Base-by-base conservation (phyloP, 2,888 invertebrate species). In the Rugalucina vietnamica region DNA sequence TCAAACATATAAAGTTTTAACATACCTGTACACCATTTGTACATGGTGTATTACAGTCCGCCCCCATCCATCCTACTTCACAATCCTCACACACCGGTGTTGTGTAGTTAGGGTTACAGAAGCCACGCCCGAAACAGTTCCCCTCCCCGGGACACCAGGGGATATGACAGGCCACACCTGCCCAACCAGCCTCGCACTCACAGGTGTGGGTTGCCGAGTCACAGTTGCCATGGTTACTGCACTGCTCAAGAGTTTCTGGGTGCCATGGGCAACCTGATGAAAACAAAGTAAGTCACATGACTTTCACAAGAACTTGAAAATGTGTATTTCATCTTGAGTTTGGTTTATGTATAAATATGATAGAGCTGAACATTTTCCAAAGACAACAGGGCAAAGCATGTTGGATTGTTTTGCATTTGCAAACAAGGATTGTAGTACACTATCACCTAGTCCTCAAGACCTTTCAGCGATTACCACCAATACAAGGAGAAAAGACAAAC, bases 41-140 rank as follows among this genome's bases (percentile, higher is more conserved):
- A 84, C 92, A 92, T 0, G 91, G 91, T n/a, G 92, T 91, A 72
- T 87, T 85, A 83, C 92, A 92, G 3, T 90, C 91, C 37, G 87
- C 86, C 2, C 92, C 92, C 89, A 90, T 91, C 91, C 91, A 92
- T 29, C 86, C 87, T 0, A 76, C 81, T 1, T 84, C 43, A 82
- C 92, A 92, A 76, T 89, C 82, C 18, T 77, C 70, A 83, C 92
- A 92, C 1, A 77, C 57, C 0, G 92, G 92, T 0, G 91, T 89
- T 39, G 87, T 87, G 24, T 87, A 89, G 4, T 79, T 77, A 10
- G 75, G 84, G 43, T 90, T 86, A 73, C 92, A 92, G 5, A 32
- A 54, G 18, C 92, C 92, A 43, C 90, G 86, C 10, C 32, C 77
- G 76, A 84, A 84, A 75, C 92, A 92, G 82, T 91, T 86, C 2